Conservation (phyloP, 1,140 invertebrate genomes). For the Plodia interpunctella region DNA sequence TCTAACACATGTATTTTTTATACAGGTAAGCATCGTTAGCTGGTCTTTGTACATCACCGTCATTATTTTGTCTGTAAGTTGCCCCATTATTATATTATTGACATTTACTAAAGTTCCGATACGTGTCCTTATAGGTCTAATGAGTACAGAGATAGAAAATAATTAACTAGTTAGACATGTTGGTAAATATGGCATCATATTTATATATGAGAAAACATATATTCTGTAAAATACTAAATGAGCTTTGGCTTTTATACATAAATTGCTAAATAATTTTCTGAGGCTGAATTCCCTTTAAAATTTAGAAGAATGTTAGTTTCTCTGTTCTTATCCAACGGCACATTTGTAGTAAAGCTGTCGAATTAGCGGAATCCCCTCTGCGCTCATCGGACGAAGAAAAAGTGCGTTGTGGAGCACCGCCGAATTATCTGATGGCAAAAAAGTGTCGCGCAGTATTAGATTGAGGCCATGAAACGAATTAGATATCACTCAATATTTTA, state of each 20-base stretch:
- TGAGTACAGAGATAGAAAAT: not conserved
- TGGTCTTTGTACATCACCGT: not conserved
- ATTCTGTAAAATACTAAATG: too few species aligned
- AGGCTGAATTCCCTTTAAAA: too few species aligned
- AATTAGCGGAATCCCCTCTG: slow-evolving; percentile 1
- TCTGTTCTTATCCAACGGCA: not conserved
- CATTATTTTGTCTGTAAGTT: not conserved
- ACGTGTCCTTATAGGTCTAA: not conserved
- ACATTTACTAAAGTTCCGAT: not conserved
- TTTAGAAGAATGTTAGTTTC: too few species aligned
- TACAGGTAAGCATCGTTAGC: slow-evolving; percentile 44
- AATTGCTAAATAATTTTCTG: too few species aligned
- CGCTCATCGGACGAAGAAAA: slow-evolving; percentile 10
- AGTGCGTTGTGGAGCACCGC: slow-evolving; percentile 11
- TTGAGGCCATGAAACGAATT: slow-evolving; percentile 1
- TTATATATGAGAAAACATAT: too few species aligned
- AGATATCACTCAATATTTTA: not conserved
- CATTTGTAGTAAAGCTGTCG: slow-evolving; percentile 10
- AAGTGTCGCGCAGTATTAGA: slow-evolving; percentile 10
- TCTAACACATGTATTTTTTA: slow-evolving; percentile 16
- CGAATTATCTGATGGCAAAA: slow-evolving; percentile 22
- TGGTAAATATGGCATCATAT: too few species aligned
- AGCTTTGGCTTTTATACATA: too few species aligned
- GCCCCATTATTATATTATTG: not conserved
- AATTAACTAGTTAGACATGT: too few species aligned